Conservation (phyloP, 2,113 vertebrate species). For the Poicephalus gulielmi region DNA sequence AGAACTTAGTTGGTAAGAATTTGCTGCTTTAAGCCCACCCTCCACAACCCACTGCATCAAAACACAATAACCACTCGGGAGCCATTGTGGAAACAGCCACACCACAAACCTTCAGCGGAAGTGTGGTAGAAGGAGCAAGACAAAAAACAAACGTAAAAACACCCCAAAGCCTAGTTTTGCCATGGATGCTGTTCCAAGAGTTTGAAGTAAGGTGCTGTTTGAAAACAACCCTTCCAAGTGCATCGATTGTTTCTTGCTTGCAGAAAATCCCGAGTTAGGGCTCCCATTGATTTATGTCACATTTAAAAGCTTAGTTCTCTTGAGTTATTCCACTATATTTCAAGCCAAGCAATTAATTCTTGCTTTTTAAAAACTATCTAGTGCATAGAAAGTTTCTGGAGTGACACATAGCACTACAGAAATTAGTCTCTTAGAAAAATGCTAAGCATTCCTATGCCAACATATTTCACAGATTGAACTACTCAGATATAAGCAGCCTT, state of each 20-base stretch:
- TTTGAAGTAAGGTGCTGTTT: conserved; percentile 62
- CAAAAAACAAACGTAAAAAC: not conserved
- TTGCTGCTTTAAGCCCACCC: not conserved
- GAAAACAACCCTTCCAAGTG: conserved; percentile 40
- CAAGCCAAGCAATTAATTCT: conserved; percentile 63
- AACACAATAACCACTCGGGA: not conserved
- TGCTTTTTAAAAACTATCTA: conserved; percentile 8
- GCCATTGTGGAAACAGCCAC: not conserved
- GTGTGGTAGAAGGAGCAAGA: not conserved
- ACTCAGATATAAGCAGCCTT: not conserved
- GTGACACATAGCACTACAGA: conserved; percentile 2
- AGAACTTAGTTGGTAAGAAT: not conserved
- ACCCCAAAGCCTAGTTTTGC: not conserved
- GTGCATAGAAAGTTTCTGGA: conserved; percentile 34
- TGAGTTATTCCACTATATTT: conserved; percentile 70
- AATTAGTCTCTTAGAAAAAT: conserved; percentile 27
- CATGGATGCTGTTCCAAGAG: conserved; percentile 6
- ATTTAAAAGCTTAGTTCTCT: conserved; percentile 68
- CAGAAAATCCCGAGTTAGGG: conserved; percentile 71
- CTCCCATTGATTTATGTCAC: conserved; percentile 72
- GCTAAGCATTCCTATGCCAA: not conserved
- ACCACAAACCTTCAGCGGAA: not conserved
- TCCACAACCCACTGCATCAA: not conserved
- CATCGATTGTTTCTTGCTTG: conserved; percentile 73
- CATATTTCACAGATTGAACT: conserved; percentile 30